These are phyloP conservation scores for Trissolcus brochymenae DNA, from an alignment of 2,888 invertebrate species.

Conservation along the genomic window DNA sequence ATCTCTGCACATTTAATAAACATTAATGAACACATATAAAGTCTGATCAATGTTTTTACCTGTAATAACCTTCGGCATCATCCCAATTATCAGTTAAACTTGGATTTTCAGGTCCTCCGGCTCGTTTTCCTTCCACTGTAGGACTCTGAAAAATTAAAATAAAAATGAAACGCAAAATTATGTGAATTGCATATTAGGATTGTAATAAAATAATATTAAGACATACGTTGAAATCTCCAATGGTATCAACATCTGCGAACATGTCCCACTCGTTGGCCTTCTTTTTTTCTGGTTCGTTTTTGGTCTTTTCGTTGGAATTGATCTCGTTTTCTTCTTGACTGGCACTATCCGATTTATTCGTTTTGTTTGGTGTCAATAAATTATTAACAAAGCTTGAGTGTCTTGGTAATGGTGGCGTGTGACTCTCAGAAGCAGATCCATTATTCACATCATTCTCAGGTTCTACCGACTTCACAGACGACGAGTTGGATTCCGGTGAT, in stretches of 20 bases:
- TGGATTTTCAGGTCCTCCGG: constrained; percentile 86
- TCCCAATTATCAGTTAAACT: constrained; percentile 99
- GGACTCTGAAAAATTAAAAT: constrained; percentile 79
- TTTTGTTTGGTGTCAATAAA: constrained; percentile 65
- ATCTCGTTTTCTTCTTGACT: constrained; percentile 61
- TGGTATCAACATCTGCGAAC: constrained; percentile 94
- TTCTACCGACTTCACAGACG: constrained; percentile 68
- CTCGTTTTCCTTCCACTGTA: constrained; percentile 79
- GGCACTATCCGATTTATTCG: constrained; percentile 64
- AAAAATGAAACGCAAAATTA: neutral
- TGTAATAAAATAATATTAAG: constrained; percentile 7
- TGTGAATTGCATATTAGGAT: neutral
- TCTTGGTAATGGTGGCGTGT: constrained; percentile 72
- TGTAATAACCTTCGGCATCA: constrained; percentile 99
- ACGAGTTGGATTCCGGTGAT: constrained; percentile 60
- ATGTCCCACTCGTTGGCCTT: constrained; percentile 89
- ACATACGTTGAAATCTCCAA: constrained; percentile 85
- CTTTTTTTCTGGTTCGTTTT: constrained; percentile 70
- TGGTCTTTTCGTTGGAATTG: constrained; percentile 66
- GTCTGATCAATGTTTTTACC: constrained; percentile 74
- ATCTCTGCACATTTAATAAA: neutral
- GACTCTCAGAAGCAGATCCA: constrained; percentile 71
- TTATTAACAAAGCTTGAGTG: constrained; percentile 66
- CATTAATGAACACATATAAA: neutral
- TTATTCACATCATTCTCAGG: constrained; percentile 69